A percentile compares a stretch with the other conserved stretches of the same genome.
phyloP scores from a whole-genome alignment of 2,113 vertebrate species.

The Calyptommatus sinebrachiatus region DNA sequence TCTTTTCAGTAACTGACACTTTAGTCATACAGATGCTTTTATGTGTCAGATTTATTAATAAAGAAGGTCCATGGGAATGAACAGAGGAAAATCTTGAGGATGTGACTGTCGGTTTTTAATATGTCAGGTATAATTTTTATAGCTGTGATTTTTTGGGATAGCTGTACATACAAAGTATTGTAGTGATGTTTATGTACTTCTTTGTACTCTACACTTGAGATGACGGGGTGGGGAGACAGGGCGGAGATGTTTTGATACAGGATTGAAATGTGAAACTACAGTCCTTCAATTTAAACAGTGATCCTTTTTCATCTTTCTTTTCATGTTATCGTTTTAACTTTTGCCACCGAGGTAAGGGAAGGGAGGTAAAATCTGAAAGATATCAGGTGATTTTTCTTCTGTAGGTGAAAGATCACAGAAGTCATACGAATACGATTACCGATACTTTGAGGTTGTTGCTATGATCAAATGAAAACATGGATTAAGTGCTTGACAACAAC shows the following conservation, averaged over 20 bases:
- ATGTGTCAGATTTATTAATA: slow-evolving; percentile 99
- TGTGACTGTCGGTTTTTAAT: slow-evolving; percentile 88
- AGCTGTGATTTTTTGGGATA: slow-evolving; percentile 92
- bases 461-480: slow-evolving; percentile 64
- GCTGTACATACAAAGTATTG: slow-evolving; percentile 78
- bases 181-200: slow-evolving; percentile 81
- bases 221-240: slow-evolving; percentile 76
- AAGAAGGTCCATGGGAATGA: slow-evolving; percentile 88
- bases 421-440: slow-evolving; percentile 61
- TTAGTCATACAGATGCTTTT: slow-evolving; percentile 92
- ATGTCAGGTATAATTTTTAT: slow-evolving; percentile 95
- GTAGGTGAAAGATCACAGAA: slow-evolving; percentile 80
- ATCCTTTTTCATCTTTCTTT: slow-evolving; percentile 84
- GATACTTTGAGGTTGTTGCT: slow-evolving; percentile 69
- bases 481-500: slow-evolving; percentile 78
- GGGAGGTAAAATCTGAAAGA: slow-evolving; percentile 77
- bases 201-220: slow-evolving; percentile 80
- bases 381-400: slow-evolving; percentile 79
- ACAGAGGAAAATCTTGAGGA: slow-evolving; percentile 77
- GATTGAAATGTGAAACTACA: slow-evolving; percentile 82
- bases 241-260: slow-evolving; percentile 80
- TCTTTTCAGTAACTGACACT: slow-evolving; percentile 96
- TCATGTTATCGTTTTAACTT: slow-evolving; percentile 85
- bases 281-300: slow-evolving; percentile 83
- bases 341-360: slow-evolving; percentile 76